A percentile compares a stretch with the other conserved stretches of the same genome.
Evolutionary conservation across 2,888 invertebrate genomes (phyloP).

Genomic region (Teleogryllus oceanicus): DNA sequence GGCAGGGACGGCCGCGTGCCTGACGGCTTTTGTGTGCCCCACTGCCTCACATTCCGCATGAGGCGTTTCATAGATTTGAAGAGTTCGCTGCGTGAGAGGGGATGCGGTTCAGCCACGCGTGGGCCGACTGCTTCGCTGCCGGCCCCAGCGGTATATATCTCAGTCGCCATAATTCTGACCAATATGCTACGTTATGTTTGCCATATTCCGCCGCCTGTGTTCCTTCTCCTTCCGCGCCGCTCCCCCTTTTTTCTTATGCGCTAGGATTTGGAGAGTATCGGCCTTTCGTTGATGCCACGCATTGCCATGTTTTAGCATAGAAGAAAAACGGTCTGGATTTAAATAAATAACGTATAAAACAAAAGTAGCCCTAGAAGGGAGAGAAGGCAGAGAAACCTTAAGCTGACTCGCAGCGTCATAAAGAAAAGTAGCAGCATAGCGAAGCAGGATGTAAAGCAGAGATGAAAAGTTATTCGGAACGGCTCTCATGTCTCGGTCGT

Average conservation of each 20-base stretch:
- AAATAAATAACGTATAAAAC: conserved; percentile 7
- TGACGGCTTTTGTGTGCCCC: too few relatives aligned
- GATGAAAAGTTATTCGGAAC: conserved; percentile 18
- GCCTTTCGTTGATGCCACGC: conserved; percentile 2
- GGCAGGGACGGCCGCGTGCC: too few relatives aligned
- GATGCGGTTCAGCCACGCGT: too few relatives aligned
- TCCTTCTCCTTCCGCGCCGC: not conserved
- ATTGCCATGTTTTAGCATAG: not conserved
- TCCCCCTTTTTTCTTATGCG: not conserved
- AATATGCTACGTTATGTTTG: conserved; percentile 9
- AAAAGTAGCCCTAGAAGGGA: conserved; percentile 3
- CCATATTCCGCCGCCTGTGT: not conserved
- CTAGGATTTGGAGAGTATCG: conserved; percentile 4
- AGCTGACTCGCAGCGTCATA: conserved; percentile 9
- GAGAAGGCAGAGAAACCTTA: not conserved
- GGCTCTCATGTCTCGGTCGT: not conserved
- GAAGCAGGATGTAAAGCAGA: conserved; percentile 5
- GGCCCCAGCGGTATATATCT: not conserved
- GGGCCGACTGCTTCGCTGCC: too few relatives aligned
- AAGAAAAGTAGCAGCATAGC: conserved; percentile 10
- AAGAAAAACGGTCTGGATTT: conserved; percentile 18
- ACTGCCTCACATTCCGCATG: too few relatives aligned
- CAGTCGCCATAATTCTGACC: conserved; percentile 4
- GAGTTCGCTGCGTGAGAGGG: too few relatives aligned
- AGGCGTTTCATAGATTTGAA: too few relatives aligned